Conservation (phyloP, 2,113 vertebrate species). For the Ceyx margarethae region DNA sequence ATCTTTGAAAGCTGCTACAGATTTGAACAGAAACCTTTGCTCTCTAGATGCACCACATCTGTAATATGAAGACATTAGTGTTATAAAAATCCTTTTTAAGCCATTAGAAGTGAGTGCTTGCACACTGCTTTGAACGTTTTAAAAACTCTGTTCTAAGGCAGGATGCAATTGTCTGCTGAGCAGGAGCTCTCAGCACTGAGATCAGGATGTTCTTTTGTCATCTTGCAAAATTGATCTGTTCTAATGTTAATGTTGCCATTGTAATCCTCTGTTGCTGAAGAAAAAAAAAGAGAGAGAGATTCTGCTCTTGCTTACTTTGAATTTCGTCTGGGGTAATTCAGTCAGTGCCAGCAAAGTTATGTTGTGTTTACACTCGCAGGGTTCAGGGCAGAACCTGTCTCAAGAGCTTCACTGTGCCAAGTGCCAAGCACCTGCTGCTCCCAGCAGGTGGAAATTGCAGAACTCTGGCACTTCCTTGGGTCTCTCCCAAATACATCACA, state of each 20-base stretch:
- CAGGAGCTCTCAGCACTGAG: constrained; percentile 33
- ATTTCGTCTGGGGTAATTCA: not conserved
- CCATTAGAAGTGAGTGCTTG: constrained; percentile 17
- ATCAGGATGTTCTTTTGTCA: constrained; percentile 37
- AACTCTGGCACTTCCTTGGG: constrained; percentile 3
- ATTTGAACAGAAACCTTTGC: not conserved
- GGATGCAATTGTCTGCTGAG: constrained; percentile 55
- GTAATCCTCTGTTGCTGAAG: not conserved
- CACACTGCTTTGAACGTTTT: constrained; percentile 21
- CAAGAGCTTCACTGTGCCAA: not conserved
- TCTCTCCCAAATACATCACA: not conserved
- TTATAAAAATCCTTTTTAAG: constrained; percentile 31
- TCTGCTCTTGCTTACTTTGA: not conserved
- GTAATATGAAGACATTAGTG: constrained; percentile 9
- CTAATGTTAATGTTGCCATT: not conserved
- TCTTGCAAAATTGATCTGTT: constrained; percentile 17
- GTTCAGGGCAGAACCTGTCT: not conserved
- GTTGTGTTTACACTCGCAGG: not conserved
- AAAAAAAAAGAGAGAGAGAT: not conserved
- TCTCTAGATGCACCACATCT: not conserved
- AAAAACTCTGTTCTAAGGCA: constrained; percentile 44
- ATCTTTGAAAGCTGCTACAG: not conserved
- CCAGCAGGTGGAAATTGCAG: constrained; percentile 3
- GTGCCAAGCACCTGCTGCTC: not conserved
- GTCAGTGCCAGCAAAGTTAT: not conserved